phyloP scores from a whole-genome alignment of 2,113 vertebrate genomes.

The Oenanthe melanoleuca region DNA sequence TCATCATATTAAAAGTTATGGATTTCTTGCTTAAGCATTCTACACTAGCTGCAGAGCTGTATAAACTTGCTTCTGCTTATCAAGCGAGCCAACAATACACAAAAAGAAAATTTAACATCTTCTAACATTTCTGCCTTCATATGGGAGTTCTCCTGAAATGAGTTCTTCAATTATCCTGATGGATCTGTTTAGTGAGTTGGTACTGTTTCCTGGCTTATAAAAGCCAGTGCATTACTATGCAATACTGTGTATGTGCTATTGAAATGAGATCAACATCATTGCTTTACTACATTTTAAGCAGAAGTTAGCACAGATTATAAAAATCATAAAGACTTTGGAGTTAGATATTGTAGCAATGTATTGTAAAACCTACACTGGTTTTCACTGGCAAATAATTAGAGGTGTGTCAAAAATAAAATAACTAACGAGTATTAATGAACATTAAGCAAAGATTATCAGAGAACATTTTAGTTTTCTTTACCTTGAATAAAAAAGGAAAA shows the following conservation, averaged over 20 bases:
- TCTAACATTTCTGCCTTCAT: slow-evolving; percentile 70
- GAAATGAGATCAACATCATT: slow-evolving; percentile 65
- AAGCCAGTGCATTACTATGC: slow-evolving; percentile 61
- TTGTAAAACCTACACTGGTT: not conserved
- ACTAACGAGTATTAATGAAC: slow-evolving; percentile 19
- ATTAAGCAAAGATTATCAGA: not conserved
- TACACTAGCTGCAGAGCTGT: slow-evolving; percentile 83
- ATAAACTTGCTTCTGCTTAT: slow-evolving; percentile 73
- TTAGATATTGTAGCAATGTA: not conserved
- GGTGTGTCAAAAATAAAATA: slow-evolving; percentile 7
- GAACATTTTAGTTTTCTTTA: not conserved
- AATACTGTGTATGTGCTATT: slow-evolving; percentile 42
- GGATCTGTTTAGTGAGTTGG: slow-evolving; percentile 68
- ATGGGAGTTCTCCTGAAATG: slow-evolving; percentile 66
- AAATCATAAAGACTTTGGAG: slow-evolving; percentile 49
- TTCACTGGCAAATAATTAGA: not conserved
- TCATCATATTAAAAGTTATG: slow-evolving; percentile 95
- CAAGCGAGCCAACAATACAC: slow-evolving; percentile 65
- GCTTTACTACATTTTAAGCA: slow-evolving; percentile 68
- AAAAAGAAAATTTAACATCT: slow-evolving; percentile 73
- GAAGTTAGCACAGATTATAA: slow-evolving; percentile 63
- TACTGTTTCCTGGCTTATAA: slow-evolving; percentile 65
- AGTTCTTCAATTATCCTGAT: slow-evolving; percentile 73
- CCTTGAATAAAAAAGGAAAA: not conserved
- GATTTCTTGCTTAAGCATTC: slow-evolving; percentile 88